Percentiles rank a stretch among this genome's conserved stretches.
Conservation (phyloP, 1,140 invertebrate genomes). For the Drosophila pachea region DNA sequence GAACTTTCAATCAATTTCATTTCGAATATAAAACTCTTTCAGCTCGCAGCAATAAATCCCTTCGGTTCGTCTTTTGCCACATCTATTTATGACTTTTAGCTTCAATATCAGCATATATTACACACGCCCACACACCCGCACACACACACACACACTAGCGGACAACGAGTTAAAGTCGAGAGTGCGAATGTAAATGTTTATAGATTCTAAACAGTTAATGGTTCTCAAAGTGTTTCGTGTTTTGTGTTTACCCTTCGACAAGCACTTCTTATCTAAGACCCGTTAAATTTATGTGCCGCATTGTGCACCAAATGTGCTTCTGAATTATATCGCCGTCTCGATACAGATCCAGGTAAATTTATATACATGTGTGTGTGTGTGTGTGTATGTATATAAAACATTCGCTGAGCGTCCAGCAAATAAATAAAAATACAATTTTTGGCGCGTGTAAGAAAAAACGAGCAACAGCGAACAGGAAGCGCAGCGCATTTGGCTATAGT, state of each 20-base stretch:
- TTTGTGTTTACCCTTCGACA: slow-evolving; percentile 40
- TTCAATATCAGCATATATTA: slow-evolving; percentile 2
- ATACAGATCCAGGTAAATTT: slow-evolving; percentile 54
- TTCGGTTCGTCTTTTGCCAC: background rate
- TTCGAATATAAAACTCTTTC: background rate
- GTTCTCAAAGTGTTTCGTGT: slow-evolving; percentile 20
- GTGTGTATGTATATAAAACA: slow-evolving; percentile 40
- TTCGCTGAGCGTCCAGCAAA: slow-evolving; percentile 62
- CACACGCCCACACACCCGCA: background rate
- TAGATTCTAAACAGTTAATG: slow-evolving; percentile 50
- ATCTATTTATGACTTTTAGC: slow-evolving; percentile 8
- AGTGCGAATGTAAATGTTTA: slow-evolving; percentile 38
- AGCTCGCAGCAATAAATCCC: background rate
- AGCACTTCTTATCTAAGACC: slow-evolving; percentile 64
- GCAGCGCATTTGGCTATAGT: background rate
- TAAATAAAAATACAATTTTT: slow-evolving; percentile 65
- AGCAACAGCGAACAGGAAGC: slow-evolving; percentile 6
- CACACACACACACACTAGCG: background rate
- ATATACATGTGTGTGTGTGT: slow-evolving; percentile 33
- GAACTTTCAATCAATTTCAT: background rate
- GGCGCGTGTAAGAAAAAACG: slow-evolving; percentile 54
- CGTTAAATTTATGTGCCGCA: slow-evolving; percentile 70
- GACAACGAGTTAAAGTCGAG: slow-evolving; percentile 2
- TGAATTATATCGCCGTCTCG: slow-evolving; percentile 39
- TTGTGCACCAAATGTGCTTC: slow-evolving; percentile 55